These are phyloP conservation scores for Rhagoletis pomonella DNA, from an alignment of 1,140 invertebrate genomes.

Conservation along the genomic window DNA sequence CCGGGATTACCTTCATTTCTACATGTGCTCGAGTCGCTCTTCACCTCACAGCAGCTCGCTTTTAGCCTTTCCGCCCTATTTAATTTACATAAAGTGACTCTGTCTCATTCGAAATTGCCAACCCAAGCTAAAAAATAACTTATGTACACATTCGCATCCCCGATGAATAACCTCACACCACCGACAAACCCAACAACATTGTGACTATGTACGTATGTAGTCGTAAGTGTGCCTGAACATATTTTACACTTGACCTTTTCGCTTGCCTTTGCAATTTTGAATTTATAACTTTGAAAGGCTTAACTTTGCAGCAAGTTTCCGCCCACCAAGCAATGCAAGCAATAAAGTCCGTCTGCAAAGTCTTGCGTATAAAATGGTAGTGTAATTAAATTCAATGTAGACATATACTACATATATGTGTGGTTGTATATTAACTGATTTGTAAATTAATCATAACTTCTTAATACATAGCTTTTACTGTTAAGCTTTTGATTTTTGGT, in stretches of 20 bases:
- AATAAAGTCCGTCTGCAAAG: neutral
- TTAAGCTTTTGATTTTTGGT: too few relatives aligned
- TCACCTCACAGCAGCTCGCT: neutral
- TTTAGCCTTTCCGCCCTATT: constrained; percentile 11
- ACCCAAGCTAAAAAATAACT: neutral
- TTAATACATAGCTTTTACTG: too few relatives aligned
- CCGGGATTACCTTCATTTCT: neutral
- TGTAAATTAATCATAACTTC: too few relatives aligned
- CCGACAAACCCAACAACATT: too few relatives aligned
- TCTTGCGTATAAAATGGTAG: neutral
- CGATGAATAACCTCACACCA: neutral
- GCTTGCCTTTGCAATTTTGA: constrained; percentile 1
- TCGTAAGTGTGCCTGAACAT: neutral
- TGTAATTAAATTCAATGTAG: neutral
- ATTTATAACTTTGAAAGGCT: neutral
- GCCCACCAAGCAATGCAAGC: neutral
- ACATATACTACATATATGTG: neutral
- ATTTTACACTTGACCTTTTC: constrained; percentile 32
- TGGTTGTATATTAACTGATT: too few relatives aligned
- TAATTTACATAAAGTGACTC: neutral
- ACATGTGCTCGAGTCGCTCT: too few relatives aligned
- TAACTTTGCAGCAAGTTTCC: neutral
- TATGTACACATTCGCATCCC: neutral
- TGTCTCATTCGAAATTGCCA: neutral
- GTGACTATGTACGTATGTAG: too few relatives aligned